phyloP scores from a whole-genome alignment of 2,113 vertebrate genomes.

The Alaudala cheleensis region DNA sequence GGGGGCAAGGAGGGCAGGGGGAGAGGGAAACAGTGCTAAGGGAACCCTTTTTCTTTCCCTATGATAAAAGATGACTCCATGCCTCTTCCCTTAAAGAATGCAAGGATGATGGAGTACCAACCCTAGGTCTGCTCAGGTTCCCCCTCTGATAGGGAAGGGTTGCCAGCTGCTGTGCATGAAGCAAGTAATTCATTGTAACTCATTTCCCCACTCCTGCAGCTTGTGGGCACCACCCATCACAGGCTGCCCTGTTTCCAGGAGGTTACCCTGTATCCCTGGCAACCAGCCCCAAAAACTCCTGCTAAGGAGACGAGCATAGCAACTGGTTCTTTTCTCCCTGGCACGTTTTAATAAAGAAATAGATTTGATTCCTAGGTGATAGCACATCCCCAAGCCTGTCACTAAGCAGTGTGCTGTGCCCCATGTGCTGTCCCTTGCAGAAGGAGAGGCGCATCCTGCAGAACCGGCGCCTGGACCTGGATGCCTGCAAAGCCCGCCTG shows the following conservation, averaged over 20 bases:
- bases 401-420: neutral
- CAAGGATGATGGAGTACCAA: neutral
- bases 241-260: neutral
- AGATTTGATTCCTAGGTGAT: neutral
- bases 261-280: neutral
- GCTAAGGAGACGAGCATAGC: neutral
- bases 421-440: conserved; percentile 55
- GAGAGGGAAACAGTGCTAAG: neutral
- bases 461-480: conserved; percentile 92
- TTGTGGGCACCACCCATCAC: neutral
- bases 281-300: neutral
- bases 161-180: neutral
- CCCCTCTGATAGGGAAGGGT: neutral
- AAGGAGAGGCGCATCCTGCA: conserved; percentile 91
- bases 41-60: neutral
- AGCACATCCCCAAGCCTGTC: neutral
- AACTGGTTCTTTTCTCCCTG: neutral
- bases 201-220: neutral
- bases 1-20: accelerated
- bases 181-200: neutral
- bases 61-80: neutral
- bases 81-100: neutral
- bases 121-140: neutral
- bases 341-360: neutral
- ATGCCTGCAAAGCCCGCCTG: conserved; percentile 91